Evolutionary conservation across 1,140 invertebrate genomes (phyloP).

Genomic region (Hypsibius dujardini): DNA sequence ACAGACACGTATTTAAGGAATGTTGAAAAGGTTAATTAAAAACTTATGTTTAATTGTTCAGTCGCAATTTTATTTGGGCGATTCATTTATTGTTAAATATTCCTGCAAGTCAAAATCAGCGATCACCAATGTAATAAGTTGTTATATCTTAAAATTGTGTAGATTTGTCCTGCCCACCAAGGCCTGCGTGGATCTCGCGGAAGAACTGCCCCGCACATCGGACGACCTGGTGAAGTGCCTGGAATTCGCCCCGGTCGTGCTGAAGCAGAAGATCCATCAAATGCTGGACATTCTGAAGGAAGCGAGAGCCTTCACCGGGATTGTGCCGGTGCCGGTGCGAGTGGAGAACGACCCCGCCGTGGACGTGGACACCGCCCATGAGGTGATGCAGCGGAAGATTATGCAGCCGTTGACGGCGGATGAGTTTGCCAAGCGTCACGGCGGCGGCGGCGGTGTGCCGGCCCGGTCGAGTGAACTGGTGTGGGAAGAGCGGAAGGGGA

Average conservation of each 20-base stretch:
- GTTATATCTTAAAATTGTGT: not conserved
- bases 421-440: not conserved
- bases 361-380: not conserved
- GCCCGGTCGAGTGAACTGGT: not conserved
- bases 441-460: not conserved
- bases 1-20: too few relatives aligned
- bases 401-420: not conserved
- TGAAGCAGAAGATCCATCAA: slow-evolving; percentile 7
- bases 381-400: not conserved
- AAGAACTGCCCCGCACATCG: not conserved
- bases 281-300: not conserved
- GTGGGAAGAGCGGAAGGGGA: not conserved
- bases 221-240: slow-evolving; percentile 6
- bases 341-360: not conserved
- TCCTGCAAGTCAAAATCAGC: too few relatives aligned
- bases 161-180: slow-evolving; percentile 12
- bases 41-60: too few relatives aligned
- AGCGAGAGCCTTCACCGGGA: not conserved
- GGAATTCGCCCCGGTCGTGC: not conserved
- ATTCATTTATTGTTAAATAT: not conserved
- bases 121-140: too few relatives aligned
- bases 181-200: slow-evolving; percentile 6
- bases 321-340: slow-evolving; percentile 8
- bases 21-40: too few relatives aligned
- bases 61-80: slow-evolving; percentile 25